Evolutionary conservation across 1,140 invertebrate species (phyloP), one percentile per base, ranked within the genome.

Genomic region (Melitaea cinxia): DNA sequence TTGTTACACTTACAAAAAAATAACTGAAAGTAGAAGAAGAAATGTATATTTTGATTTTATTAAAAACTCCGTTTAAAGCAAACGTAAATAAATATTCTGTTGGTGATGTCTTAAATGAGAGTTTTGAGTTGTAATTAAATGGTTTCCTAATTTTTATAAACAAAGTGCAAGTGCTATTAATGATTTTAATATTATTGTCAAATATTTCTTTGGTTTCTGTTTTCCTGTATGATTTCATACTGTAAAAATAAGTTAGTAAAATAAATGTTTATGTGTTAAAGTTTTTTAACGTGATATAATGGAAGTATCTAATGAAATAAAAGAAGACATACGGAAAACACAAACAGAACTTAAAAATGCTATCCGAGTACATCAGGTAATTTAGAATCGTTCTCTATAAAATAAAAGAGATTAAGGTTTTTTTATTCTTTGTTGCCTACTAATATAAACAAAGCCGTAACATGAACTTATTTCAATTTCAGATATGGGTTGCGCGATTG

Each of bases 341-440:
- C 94, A 95, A 86, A 91, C 89, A 65, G 93, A 94, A 72, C 89
- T 95, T 81, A 94, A 93, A 92, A 92, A 93, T 83, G 94, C 93
- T 65, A 94, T 95, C 80, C 87, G 91, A 76, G 89, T 93, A 89
- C 94, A 94, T 91, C 94, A 94, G 93, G 94, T 94, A 89, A 57
- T 15, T 15, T 39, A 42, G 0, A 42, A 4, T 49, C 42, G 42
- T 5, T 45, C 33, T 58, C 54, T 26, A 26, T 24, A 59, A 59
- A 28, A n/a, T n/a, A n/a, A n/a, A n/a, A n/a, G n/a, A n/a, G n/a
- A n/a, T n/a, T n/a, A n/a, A n/a, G n/a, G n/a, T n/a, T n/a, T n/a
- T n/a, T n/a, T n/a, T n/a, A n/a, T n/a, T n/a, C n/a, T n/a, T n/a
- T n/a, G n/a, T n/a, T n/a, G n/a, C n/a, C n/a, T 39, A 39, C 57